These are phyloP conservation scores for Platycheirus rosarum DNA, from an alignment of 2,888 invertebrate species.

Conservation along the genomic window DNA sequence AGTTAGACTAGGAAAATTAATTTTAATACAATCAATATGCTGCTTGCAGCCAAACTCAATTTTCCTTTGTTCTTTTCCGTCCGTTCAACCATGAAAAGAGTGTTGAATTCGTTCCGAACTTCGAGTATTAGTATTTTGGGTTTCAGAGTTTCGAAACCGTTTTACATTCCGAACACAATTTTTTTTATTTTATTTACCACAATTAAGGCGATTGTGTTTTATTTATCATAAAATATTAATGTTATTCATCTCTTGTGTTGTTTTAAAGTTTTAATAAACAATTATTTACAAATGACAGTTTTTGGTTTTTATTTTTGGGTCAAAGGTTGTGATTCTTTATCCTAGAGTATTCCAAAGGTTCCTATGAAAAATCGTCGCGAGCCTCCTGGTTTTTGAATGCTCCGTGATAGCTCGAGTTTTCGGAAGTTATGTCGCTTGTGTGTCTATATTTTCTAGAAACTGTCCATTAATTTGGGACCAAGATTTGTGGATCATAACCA, in stretches of 20 bases:
- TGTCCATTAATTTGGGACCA: too few species aligned
- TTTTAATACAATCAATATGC: constrained; percentile 22
- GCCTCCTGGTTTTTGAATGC: too few species aligned
- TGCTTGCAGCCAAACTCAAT: background rate
- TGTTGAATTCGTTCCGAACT: background rate
- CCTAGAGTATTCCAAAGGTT: too few species aligned
- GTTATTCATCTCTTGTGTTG: constrained; percentile 26
- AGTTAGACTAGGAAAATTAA: constrained; percentile 51
- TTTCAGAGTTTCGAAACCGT: constrained; percentile 6
- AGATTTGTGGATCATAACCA: too few species aligned
- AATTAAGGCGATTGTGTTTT: constrained; percentile 36
- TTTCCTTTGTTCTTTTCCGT: constrained; percentile 4
- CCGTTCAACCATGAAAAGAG: background rate
- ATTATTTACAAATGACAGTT: constrained; percentile 12
- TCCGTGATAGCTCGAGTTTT: too few species aligned
- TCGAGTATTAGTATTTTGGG: constrained; percentile 6
- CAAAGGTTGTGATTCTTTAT: too few species aligned
- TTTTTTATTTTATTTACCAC: too few species aligned
- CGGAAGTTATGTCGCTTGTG: too few species aligned
- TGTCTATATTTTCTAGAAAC: too few species aligned
- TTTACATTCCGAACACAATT: constrained; percentile 47
- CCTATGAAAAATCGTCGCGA: too few species aligned
- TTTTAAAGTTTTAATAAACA: constrained; percentile 32
- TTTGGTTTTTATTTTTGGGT: too few species aligned
- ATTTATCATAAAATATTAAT: constrained; percentile 48